Conservation (phyloP, 2,888 invertebrate species). For the Phengaris alcon region DNA sequence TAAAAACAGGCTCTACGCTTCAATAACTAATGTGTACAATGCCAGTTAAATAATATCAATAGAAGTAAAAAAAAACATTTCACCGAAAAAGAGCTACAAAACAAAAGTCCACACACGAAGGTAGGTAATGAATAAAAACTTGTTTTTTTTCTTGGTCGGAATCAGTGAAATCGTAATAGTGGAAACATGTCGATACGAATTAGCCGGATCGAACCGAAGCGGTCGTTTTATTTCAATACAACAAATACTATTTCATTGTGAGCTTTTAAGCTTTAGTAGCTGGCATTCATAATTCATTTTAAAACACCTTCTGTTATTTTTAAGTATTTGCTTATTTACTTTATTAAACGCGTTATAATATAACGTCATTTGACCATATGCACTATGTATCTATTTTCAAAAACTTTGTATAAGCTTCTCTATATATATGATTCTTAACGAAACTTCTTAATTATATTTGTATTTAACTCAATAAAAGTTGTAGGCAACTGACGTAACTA, state of each 20-base stretch:
- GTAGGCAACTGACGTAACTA: too few relatives aligned
- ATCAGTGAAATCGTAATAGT: slow-evolving; percentile 70
- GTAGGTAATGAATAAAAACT: slow-evolving; percentile 47
- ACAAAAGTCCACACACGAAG: slow-evolving; percentile 43
- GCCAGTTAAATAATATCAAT: slow-evolving; percentile 8
- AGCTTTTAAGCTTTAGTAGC: neutral
- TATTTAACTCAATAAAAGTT: too few relatives aligned
- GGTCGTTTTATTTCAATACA: slow-evolving; percentile 37
- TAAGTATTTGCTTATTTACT: neutral
- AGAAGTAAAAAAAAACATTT: slow-evolving; percentile 35
- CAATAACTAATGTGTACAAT: neutral
- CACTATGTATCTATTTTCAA: too few relatives aligned
- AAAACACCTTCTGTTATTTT: neutral
- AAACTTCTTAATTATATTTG: too few relatives aligned
- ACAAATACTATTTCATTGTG: slow-evolving; percentile 7
- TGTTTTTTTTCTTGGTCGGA: slow-evolving; percentile 58
- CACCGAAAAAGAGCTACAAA: slow-evolving; percentile 33
- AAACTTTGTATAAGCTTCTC: too few relatives aligned
- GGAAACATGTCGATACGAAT: slow-evolving; percentile 76
- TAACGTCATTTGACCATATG: too few relatives aligned
- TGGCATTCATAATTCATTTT: neutral
- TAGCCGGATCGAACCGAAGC: slow-evolving; percentile 52
- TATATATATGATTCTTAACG: too few relatives aligned
- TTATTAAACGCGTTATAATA: neutral
- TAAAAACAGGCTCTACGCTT: neutral